Evolutionary conservation across 2,797 vertebrate species (phyloP).

Genomic region (Catostomus latipinnis): DNA sequence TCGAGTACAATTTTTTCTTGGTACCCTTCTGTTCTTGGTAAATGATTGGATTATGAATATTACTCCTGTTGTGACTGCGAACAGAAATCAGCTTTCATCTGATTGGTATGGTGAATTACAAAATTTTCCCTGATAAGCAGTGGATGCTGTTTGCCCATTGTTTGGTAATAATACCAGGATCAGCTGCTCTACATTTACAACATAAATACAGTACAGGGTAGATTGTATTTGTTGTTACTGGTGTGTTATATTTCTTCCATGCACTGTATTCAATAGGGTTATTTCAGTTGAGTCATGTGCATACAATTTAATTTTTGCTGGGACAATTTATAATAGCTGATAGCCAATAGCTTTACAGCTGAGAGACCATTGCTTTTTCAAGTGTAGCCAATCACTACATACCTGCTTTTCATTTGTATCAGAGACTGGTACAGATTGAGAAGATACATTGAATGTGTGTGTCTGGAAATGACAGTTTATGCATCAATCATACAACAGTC

Average conservation of each 20-base stretch:
- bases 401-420: no score
- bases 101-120: background rate
- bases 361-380: no score
- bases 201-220: background rate
- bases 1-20: background rate
- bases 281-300: background rate
- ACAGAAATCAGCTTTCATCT: background rate
- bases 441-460: no score
- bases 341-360: background rate
- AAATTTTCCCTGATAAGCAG: background rate
- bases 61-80: background rate
- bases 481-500: no score
- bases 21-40: background rate
- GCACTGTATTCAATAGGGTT: background rate
- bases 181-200: background rate
- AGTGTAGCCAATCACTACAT: no score
- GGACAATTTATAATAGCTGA: background rate
- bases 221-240: background rate
- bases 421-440: no score
- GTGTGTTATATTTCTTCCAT: background rate
- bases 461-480: no score
- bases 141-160: background rate
- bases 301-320: background rate
- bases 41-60: background rate
- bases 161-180: background rate